Evolutionary conservation across 2,797 vertebrate genomes (phyloP), one percentile per base, ranked within the genome.

Genomic region (Melanogrammus aeglefinus): DNA sequence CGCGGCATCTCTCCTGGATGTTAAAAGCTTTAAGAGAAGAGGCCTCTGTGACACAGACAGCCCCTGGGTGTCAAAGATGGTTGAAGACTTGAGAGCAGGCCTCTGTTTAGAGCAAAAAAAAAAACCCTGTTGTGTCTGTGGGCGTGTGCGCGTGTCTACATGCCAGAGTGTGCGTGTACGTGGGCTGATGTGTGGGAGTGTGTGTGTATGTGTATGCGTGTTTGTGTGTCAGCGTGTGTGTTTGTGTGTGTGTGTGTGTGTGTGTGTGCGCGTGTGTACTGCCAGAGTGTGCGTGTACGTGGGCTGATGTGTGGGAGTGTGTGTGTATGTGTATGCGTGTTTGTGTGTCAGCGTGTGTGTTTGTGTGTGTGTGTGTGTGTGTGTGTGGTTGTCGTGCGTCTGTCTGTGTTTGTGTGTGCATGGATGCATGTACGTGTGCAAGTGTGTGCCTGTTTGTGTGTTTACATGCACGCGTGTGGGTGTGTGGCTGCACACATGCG

Each of bases 11-110:
- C 89, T 77, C 88, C 93, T 88, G 85, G 91, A 91, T 92, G 90
- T 92, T 93, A 92, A 92, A 92, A 92, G 92, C 92, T 90, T 93
- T 93, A 91, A 91, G 90, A 91, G 92, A 88, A 85, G 87, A 92
- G 88, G 90, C 87, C 90, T 89, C 85, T 71, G 88, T 92, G 92
- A 92, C 91, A 92, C 80, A 83, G 89, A 78, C 81, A 90, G 90
- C 90, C 90, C 90, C 88, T 83, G 87, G 86, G 87, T 91, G 93
- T 93, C 93, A 94, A 88, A 88, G 88, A 92, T 90, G 89, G 91
- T 91, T 92, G 91, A 93, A 89, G 90, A 91, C 91, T 92, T 91
- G 91, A 92, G 92, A 92, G 89, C 87, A 85, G 90, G 86, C 91
- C 88, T 88, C 91, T 90, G 90, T 90, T 93, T 92, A 91, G 91